These are phyloP conservation scores for Meleagris gallopavo DNA, from an alignment of 2,113 vertebrate species.

Conservation along the genomic window DNA sequence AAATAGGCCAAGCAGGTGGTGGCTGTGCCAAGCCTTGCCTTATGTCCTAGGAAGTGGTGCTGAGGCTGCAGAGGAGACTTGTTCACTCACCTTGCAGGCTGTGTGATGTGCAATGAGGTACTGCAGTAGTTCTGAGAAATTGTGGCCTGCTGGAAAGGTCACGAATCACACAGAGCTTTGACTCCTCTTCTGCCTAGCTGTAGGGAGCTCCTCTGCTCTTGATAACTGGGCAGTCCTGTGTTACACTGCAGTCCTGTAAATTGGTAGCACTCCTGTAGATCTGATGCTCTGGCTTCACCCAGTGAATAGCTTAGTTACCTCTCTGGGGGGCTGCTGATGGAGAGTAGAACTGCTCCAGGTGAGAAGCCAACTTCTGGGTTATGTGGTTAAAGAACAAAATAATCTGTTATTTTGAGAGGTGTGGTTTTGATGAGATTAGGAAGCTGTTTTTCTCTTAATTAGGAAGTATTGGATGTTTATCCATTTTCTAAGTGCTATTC, in stretches of 20 bases:
- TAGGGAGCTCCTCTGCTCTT: not conserved
- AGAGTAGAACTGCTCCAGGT: not conserved
- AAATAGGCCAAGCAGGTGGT: not conserved
- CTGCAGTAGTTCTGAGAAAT: rapidly evolving
- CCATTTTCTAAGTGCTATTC: not conserved
- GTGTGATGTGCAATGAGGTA: not conserved
- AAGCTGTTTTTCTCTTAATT: not conserved
- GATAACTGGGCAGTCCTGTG: not conserved
- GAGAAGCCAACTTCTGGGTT: not conserved
- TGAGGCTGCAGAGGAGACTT: not conserved
- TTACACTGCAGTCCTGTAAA: not conserved
- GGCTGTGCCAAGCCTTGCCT: not conserved
- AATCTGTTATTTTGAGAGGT: not conserved
- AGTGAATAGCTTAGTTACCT: not conserved
- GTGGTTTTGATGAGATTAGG: not conserved
- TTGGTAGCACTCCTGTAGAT: rapidly evolving
- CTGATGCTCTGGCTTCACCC: not conserved
- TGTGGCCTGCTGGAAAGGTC: not conserved
- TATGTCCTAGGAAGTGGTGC: not conserved
- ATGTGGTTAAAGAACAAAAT: not conserved
- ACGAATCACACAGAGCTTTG: not conserved
- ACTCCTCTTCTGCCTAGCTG: not conserved
- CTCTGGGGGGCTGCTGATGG: not conserved
- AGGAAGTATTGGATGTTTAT: not conserved
- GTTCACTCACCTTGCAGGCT: rapidly evolving